Base-by-base conservation (phyloP, 2,888 invertebrate species). In the Netelia melanura region DNA sequence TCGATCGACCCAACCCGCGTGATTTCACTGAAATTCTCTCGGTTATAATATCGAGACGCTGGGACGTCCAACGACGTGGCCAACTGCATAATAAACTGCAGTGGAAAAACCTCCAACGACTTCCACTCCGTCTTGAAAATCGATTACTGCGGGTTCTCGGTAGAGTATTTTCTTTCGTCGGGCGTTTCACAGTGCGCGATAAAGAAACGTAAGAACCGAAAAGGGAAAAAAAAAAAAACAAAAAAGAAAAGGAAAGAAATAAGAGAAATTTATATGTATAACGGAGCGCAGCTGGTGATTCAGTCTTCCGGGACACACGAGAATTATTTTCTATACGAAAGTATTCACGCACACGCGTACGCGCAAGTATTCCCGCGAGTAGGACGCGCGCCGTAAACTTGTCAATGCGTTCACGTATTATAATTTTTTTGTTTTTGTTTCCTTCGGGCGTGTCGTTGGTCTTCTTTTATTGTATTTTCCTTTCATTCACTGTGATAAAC, bases 41-140 rank as follows among this genome's bases (percentile, higher is more conserved):
- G 64, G 65, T 79, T 21, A 17, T 11, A 52, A n/a, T 68, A 25
- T 68, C 58, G 30, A 72, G 61, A 56, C 58, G 23, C 64, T 21
- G 56, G 56, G 38, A 38, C 10, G 21, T 17, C 48, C 25, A 67
- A 38, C 61, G 62, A 74, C 30, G 67, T 77, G 21, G 11, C 58
- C 61, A 67, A 70, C 52, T 79, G 67, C 70, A 67, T 62, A 44
- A 67, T 68, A 72, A 81, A 82, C 64, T 70, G 71, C 65, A 67
- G 68, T 72, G 54, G 67, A 62, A 79, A 78, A 82, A 82, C 82
- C 75, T 85, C 38, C 85, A 76, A 85, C 79, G 79, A 79, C 75
- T 85, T 85, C 70, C 79, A 67, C 72, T 76, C 44, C 54, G 75
- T 85, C 82, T 82, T 76, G 85, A 62, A 84, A 86, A 86, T 86